These are phyloP conservation scores for Caprella mutica DNA, from an alignment of 2,888 invertebrate species.

Conservation along the genomic window DNA sequence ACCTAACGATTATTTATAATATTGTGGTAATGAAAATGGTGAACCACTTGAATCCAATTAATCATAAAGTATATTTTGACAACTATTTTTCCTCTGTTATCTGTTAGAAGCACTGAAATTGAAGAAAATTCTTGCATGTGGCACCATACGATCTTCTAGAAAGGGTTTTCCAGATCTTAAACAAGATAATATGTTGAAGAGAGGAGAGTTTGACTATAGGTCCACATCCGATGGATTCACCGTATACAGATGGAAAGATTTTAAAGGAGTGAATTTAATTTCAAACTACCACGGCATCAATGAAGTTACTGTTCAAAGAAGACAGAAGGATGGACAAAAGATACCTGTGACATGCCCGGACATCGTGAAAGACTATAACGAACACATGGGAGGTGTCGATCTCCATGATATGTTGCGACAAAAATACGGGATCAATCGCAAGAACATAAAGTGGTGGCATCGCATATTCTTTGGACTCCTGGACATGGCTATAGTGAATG, in stretches of 20 bases:
- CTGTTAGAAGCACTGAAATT: constrained; percentile 34
- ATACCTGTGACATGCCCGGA: constrained; percentile 35
- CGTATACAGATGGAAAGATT: constrained; percentile 37
- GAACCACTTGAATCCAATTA: too few relatives aligned
- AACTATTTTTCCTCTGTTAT: constrained; percentile 36
- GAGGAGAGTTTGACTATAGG: constrained; percentile 35
- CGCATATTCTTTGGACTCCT: constrained; percentile 36
- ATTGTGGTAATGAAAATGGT: too few relatives aligned
- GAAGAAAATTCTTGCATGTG: constrained; percentile 33
- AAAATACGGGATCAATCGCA: constrained; percentile 37
- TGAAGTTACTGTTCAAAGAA: constrained; percentile 25
- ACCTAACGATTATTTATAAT: too few relatives aligned
- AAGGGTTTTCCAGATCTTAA: constrained; percentile 33
- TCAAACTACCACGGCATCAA: constrained; percentile 36
- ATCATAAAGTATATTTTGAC: constrained; percentile 36
- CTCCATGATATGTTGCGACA: constrained; percentile 37
- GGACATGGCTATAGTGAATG: constrained; percentile 36
- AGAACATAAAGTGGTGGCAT: constrained; percentile 39
- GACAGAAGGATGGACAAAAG: constrained; percentile 35
- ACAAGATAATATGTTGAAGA: constrained; percentile 34
- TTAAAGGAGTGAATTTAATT: constrained; percentile 36
- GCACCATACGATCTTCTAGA: constrained; percentile 34
- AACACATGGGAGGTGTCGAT: constrained; percentile 38
- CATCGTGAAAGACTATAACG: constrained; percentile 36
- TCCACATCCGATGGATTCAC: constrained; percentile 34